Evolutionary conservation across 1,140 invertebrate genomes (phyloP).

Genomic region (Musca domestica): DNA sequence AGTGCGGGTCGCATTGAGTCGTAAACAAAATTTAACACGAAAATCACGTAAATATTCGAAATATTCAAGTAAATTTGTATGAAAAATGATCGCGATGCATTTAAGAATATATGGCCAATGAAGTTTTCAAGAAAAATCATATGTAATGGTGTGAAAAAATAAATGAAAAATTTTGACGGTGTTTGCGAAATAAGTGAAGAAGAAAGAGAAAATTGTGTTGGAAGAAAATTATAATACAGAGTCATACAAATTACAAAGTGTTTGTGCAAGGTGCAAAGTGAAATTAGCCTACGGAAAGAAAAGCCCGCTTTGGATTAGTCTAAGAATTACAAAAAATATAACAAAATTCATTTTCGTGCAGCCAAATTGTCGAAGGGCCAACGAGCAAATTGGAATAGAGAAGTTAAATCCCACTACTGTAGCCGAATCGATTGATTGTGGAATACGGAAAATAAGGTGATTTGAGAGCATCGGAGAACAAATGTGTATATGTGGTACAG

Average conservation of each 20-base stretch:
- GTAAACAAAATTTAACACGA: conserved; percentile 4
- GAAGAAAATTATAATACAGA: conserved; percentile 7
- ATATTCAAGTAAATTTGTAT: background rate
- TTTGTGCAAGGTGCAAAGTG: conserved; percentile 1
- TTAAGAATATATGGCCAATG: background rate
- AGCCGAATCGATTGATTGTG: too few species aligned
- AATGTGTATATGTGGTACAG: too few species aligned
- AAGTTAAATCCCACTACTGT: too few species aligned
- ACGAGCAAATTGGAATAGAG: too few species aligned
- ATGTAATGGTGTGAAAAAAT: conserved; percentile 9
- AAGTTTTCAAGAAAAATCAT: background rate
- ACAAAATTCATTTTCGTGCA: too few species aligned
- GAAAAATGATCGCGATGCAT: background rate
- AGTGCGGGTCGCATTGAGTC: conserved; percentile 19
- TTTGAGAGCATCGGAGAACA: too few species aligned
- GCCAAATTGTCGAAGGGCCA: too few species aligned
- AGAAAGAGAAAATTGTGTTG: conserved; percentile 15
- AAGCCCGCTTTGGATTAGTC: background rate
- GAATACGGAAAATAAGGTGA: too few species aligned
- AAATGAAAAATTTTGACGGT: conserved; percentile 7
- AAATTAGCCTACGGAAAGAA: background rate
- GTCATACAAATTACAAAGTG: conserved; percentile 7
- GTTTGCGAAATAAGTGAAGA: conserved; percentile 16
- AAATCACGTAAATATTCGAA: conserved; percentile 14
- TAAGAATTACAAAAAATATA: too few species aligned